Conservation (phyloP, 2,888 invertebrate species). For the Copidosoma aretas region DNA sequence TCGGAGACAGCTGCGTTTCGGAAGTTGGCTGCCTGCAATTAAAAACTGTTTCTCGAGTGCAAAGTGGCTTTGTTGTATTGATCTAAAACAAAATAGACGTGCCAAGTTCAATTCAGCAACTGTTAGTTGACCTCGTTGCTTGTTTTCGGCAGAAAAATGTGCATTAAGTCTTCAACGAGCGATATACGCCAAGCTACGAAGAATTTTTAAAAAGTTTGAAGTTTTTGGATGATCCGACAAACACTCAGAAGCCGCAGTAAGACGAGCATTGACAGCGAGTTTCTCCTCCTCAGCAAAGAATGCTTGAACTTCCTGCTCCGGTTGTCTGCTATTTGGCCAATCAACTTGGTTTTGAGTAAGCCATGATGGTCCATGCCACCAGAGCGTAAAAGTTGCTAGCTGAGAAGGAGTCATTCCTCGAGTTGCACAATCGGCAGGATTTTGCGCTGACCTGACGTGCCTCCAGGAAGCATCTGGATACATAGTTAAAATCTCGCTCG, state of each 20-base stretch:
- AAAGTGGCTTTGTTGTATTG: neutral
- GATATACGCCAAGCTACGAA: neutral
- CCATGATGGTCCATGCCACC: neutral
- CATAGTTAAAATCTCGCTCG: neutral
- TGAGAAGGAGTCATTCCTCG: neutral
- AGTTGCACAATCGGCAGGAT: neutral
- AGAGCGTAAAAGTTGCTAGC: neutral
- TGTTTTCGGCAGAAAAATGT: too few relatives aligned
- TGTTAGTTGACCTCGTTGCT: too few relatives aligned
- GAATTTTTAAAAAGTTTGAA: neutral
- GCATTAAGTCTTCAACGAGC: neutral
- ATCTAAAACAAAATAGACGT: neutral
- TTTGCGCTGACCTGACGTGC: neutral
- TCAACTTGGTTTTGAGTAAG: neutral
- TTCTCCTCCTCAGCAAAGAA: too few relatives aligned
- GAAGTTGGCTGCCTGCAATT: neutral
- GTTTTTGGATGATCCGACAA: neutral
- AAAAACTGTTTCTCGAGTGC: too few relatives aligned
- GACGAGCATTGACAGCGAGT: neutral
- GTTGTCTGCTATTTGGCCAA: neutral
- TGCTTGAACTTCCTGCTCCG: neutral
- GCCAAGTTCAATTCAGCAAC: too few relatives aligned
- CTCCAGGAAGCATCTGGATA: neutral
- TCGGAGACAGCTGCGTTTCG: neutral
- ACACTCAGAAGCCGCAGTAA: too few relatives aligned